These are phyloP conservation scores for Eulemur mongoz DNA, from an alignment of 2,797 vertebrate genomes.

Conservation along the genomic window DNA sequence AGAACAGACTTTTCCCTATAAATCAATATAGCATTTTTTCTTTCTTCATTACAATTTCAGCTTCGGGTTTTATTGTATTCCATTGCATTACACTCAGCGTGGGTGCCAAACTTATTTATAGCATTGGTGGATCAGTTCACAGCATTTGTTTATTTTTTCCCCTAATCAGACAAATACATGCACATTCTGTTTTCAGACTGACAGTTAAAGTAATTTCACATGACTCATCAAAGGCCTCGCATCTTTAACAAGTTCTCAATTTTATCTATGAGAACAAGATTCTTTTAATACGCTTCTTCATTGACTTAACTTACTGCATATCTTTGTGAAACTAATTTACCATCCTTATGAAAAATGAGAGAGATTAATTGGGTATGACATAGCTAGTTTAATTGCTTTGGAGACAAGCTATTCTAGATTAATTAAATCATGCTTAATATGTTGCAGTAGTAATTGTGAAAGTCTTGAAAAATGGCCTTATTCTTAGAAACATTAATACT, in stretches of 20 bases:
- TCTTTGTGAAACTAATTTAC: slow-evolving; percentile 20
- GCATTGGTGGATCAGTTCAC: neutral
- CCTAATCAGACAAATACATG: neutral
- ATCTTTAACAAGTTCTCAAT: neutral
- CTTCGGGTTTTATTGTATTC: neutral
- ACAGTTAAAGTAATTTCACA: slow-evolving; percentile 12
- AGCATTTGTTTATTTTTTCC: neutral
- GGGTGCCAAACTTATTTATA: neutral
- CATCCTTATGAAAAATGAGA: slow-evolving; percentile 10
- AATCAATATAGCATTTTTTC: slow-evolving; percentile 47
- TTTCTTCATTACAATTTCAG: slow-evolving; percentile 33
- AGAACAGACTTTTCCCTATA: neutral
- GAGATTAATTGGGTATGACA: neutral
- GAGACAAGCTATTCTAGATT: neutral
- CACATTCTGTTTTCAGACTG: neutral
- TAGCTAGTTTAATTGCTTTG: slow-evolving; percentile 6
- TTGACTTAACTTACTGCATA: neutral
- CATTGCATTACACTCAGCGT: neutral
- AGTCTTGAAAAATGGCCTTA: neutral
- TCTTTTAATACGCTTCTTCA: neutral
- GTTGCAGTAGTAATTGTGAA: neutral
- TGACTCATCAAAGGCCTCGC: neutral
- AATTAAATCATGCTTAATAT: slow-evolving; percentile 40
- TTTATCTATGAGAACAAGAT: slow-evolving; percentile 10
- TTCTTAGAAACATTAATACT: neutral